These are phyloP conservation scores for Oscheius onirici DNA, from an alignment of 2,888 invertebrate species.

Conservation along the genomic window DNA sequence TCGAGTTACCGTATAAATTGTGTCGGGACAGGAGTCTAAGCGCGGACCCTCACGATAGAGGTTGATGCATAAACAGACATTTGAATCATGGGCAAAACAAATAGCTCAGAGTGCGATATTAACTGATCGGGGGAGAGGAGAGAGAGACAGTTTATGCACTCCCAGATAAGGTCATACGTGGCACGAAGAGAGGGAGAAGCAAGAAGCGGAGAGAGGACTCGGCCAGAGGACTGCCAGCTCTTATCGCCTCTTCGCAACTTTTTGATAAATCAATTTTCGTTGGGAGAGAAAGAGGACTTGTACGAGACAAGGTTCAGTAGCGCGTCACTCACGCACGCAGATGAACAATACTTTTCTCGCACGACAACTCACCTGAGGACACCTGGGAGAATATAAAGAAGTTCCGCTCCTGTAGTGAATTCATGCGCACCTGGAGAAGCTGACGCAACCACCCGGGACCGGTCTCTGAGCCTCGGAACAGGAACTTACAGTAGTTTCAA, in stretches of 20 bases:
- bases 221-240: constrained; percentile 3
- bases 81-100: constrained; percentile 35
- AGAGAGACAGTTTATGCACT: constrained; percentile 31
- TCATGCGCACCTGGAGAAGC: no score
- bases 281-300: no score
- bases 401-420: no score
- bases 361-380: no score
- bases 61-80: constrained; percentile 32
- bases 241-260: constrained; percentile 19
- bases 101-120: constrained; percentile 31
- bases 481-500: no score
- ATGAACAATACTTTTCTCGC: no score
- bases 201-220: not conserved
- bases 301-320: no score
- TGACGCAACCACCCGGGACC: no score
- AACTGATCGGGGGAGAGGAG: constrained; percentile 30
- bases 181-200: constrained; percentile 16
- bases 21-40: not conserved
- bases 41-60: constrained; percentile 18
- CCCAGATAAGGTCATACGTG: constrained; percentile 30
- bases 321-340: no score
- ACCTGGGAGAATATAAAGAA: no score
- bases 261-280: constrained; percentile 19
- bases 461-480: no score
- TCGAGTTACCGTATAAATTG: constrained; percentile 31